Conservation (phyloP, 1,140 invertebrate species). For the Polyergus mexicanus region DNA sequence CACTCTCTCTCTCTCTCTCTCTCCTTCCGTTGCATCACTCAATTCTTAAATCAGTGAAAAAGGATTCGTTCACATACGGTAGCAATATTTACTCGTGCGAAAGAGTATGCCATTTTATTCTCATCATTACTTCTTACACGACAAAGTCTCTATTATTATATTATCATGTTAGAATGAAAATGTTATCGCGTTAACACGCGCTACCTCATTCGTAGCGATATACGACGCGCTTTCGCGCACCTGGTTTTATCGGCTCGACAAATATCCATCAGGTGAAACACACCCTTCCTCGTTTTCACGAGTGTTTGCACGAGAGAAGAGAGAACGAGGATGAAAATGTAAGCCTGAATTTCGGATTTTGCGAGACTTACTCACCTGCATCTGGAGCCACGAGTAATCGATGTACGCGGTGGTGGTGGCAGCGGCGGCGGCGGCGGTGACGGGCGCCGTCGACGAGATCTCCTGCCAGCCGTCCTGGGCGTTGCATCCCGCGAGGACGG, state of each 20-base stretch:
- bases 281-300: background rate
- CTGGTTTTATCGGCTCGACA: background rate
- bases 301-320: background rate
- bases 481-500: constrained; percentile 75
- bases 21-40: background rate
- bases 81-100: background rate
- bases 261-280: background rate
- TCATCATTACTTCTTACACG: background rate
- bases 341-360: too few relatives aligned
- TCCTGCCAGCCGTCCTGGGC: constrained; percentile 82
- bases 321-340: background rate
- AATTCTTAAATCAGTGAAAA: background rate
- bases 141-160: too few relatives aligned
- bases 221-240: background rate
- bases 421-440: constrained; percentile 73
- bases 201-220: constrained; percentile 7
- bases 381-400: constrained; percentile 86
- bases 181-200: background rate
- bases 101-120: background rate
- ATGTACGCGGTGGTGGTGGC: constrained; percentile 83
- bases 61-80: background rate
- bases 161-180: background rate
- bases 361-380: constrained; percentile 80
- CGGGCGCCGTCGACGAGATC: constrained; percentile 75
- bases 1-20: background rate